Evolutionary conservation across 2,888 invertebrate species (phyloP), one percentile per base, ranked within the genome.

Genomic region (Tenthredo notha): DNA sequence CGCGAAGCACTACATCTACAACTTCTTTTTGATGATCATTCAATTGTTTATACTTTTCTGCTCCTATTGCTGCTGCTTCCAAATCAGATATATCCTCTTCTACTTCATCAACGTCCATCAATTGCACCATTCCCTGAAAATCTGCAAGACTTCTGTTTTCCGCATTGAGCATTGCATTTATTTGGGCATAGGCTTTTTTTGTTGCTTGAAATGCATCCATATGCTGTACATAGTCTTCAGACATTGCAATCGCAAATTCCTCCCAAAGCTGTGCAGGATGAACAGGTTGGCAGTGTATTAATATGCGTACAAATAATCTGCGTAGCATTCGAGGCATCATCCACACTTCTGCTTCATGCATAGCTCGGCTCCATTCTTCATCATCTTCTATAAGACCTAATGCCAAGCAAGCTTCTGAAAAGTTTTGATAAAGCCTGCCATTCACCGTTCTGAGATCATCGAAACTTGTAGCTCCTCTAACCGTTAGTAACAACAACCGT

Each of bases 91-190:
- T 58, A 58, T 58, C n/a, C 58, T 58, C 58, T 58, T 58, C 58
- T 9, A 58, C 7, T n/a, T 7, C 58, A 58, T 58, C 58, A 58
- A 58, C n/a, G 6, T 58, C 58, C 21, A 58, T 5, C 21, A 58
- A 58, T 58, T 4, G n/a, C 58, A n/a, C 58, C 58, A 21, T 58
- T 58, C 58, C 58, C 58, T 4, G 58, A 58, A 58, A 58, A 58
- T 58, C 58, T n/a, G 58, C 5, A 58, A 58, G 58, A 58, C 58
- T 58, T 58, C 58, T 58, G n/a, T 58, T 58, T 58, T 58, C 58
- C 21, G 58, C 58, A 58, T 58, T 58, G 58, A 58, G 58, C 58
- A 58, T 58, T 58, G 58, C 58, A 58, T 58, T 58, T 58, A 58
- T 58, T 58, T 58, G 58, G 58, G 58, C 58, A 58, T 58, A 58